phyloP scores from a whole-genome alignment of 2,888 invertebrate species.

The Harpagoxenus sublaevis region DNA sequence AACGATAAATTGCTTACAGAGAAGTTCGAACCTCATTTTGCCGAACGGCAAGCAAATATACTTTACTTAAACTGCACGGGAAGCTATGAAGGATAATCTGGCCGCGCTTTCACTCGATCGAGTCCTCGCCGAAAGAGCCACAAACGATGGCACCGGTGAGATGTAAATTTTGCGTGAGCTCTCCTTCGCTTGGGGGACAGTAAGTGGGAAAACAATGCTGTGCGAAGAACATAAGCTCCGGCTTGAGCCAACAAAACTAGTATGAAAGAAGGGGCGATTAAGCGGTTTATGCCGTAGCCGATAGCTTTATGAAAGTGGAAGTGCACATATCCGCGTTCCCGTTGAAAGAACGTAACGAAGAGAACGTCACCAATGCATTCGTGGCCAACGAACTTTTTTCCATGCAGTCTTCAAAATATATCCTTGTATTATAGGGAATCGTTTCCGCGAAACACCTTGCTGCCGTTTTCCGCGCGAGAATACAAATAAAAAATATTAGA shows the following conservation, averaged over 20 bases:
- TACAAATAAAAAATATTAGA: slow-evolving; percentile 46
- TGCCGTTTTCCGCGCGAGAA: not conserved
- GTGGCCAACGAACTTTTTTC: not conserved
- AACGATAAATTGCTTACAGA: not conserved
- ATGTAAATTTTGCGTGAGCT: slow-evolving; percentile 67
- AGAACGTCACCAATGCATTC: not conserved
- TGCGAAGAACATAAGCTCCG: slow-evolving; percentile 55
- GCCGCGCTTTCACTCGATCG: slow-evolving; percentile 34
- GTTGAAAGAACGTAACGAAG: slow-evolving; percentile 1
- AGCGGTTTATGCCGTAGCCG: slow-evolving; percentile 62
- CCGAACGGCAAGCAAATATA: not conserved
- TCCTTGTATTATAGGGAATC: not conserved
- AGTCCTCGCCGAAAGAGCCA: slow-evolving; percentile 45
- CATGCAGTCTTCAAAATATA: slow-evolving; percentile 9
- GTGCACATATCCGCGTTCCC: not conserved
- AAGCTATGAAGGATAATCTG: slow-evolving; percentile 41
- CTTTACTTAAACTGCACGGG: slow-evolving; percentile 12
- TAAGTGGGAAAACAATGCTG: slow-evolving; percentile 63
- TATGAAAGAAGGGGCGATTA: slow-evolving; percentile 72
- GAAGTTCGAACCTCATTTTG: slow-evolving; percentile 24
- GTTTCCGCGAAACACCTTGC: not conserved
- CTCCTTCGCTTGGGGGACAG: slow-evolving; percentile 35
- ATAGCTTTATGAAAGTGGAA: slow-evolving; percentile 41
- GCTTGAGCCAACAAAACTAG: slow-evolving; percentile 57
- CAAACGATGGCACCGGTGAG: slow-evolving; percentile 56